Evolutionary conservation across 1,140 invertebrate genomes (phyloP).

Genomic region (Phymorhynchus buccinoides): DNA sequence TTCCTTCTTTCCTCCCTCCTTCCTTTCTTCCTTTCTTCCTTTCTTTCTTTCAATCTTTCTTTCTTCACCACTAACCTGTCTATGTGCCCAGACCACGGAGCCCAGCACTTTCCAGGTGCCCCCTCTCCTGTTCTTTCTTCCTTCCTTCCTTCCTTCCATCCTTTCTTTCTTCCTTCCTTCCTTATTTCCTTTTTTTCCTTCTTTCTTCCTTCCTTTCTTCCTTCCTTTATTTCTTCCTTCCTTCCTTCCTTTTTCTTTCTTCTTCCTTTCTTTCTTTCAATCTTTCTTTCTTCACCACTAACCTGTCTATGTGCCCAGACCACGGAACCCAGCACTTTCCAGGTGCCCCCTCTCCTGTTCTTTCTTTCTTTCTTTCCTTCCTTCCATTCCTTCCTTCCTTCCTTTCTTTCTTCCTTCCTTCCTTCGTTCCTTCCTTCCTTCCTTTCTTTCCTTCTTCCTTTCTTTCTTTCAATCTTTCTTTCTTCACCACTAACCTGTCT

Average conservation of each 20-base stretch:
- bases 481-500: no score
- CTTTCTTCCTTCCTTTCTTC: not conserved
- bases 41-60: no score
- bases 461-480: not conserved
- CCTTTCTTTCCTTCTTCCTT: not conserved
- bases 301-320: no score
- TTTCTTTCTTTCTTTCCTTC: not conserved
- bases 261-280: not conserved
- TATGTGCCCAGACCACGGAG: slow-evolving; percentile 94
- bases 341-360: not conserved
- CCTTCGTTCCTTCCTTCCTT: not conserved
- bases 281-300: no score
- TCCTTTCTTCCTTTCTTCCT: no score
- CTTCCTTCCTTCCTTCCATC: not conserved
- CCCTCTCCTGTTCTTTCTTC: no score
- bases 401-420: not conserved
- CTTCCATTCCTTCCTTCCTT: not conserved
- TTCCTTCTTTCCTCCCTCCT: no score
- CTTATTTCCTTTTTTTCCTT: not conserved
- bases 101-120: slow-evolving; percentile 67
- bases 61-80: no score
- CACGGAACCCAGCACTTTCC: not conserved
- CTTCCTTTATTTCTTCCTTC: not conserved
- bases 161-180: not conserved
- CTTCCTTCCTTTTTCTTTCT: not conserved